Percentiles rank a stretch among this genome's conserved stretches.
Evolutionary conservation across 2,888 invertebrate species (phyloP).

Genomic region (Dorcus parallelipipedus): DNA sequence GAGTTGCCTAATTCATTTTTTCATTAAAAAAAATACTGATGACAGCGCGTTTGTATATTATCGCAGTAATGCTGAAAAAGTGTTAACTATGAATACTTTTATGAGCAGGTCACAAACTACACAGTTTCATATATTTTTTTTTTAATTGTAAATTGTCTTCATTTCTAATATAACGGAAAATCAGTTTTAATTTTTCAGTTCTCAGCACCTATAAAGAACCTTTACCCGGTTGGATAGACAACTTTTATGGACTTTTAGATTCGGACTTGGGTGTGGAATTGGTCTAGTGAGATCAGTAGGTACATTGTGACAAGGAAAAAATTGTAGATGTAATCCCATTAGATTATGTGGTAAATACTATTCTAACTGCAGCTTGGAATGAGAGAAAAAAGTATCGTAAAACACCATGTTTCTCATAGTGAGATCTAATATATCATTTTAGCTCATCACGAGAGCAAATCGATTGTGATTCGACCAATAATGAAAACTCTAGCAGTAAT

Average conservation of each 20-base stretch:
- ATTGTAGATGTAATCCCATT: too few species aligned
- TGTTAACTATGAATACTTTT: not conserved
- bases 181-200: slow-evolving; percentile 37
- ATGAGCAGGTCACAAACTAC: not conserved
- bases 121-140: not conserved
- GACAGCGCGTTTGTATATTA: not conserved
- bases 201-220: slow-evolving; percentile 70
- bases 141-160: too few species aligned
- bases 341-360: too few species aligned
- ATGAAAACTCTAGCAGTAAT: too few species aligned
- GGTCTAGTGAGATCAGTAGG: slow-evolving; percentile 69
- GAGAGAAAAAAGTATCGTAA: too few species aligned
- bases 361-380: too few species aligned
- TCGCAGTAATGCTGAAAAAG: not conserved
- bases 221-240: slow-evolving; percentile 84
- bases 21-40: not conserved
- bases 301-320: too few species aligned
- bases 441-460: too few species aligned
- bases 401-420: too few species aligned
- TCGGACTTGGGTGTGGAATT: slow-evolving; percentile 68
- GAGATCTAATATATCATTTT: too few species aligned
- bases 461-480: too few species aligned
- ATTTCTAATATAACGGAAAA: slow-evolving; percentile 33
- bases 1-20: slow-evolving; percentile 9
- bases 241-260: slow-evolving; percentile 81